Evolutionary conservation across 1,140 invertebrate genomes (phyloP).

Genomic region (Octopus sinensis): DNA sequence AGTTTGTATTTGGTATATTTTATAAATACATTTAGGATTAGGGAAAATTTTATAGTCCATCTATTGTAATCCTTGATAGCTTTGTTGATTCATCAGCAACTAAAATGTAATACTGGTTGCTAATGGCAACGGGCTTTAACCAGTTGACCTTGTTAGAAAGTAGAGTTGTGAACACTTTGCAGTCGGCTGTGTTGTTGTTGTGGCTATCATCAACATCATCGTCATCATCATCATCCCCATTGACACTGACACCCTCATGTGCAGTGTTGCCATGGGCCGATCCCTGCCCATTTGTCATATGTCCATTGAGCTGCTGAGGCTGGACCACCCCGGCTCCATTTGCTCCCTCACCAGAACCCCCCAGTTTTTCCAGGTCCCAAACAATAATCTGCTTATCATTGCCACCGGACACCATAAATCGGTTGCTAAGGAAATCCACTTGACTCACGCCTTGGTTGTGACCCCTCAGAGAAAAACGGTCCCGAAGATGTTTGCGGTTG

Average conservation of each 20-base stretch:
- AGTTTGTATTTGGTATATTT: too few relatives aligned
- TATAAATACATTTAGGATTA: too few relatives aligned
- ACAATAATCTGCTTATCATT: slow-evolving; percentile 45
- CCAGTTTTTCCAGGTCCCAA: slow-evolving; percentile 46
- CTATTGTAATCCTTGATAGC: slow-evolving; percentile 22
- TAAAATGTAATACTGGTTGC: slow-evolving; percentile 29
- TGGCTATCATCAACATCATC: slow-evolving; percentile 24
- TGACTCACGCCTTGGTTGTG: slow-evolving; percentile 50
- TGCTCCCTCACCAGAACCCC: slow-evolving; percentile 20
- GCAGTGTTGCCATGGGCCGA: slow-evolving; percentile 25
- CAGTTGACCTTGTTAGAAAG: slow-evolving; percentile 49
- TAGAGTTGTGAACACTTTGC: slow-evolving; percentile 31
- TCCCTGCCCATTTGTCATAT: slow-evolving; percentile 13
- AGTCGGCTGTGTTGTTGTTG: slow-evolving; percentile 30
- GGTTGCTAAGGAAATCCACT: slow-evolving; percentile 41
- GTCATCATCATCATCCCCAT: background rate
- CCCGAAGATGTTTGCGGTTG: slow-evolving; percentile 35
- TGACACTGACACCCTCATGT: slow-evolving; percentile 22
- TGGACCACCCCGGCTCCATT: slow-evolving; percentile 9
- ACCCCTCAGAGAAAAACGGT: slow-evolving; percentile 40
- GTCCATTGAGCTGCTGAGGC: background rate
- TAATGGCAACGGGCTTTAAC: slow-evolving; percentile 36
- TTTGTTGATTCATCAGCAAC: slow-evolving; percentile 45
- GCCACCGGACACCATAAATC: slow-evolving; percentile 42
- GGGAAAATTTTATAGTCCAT: background rate